These are phyloP conservation scores for Limnephilus lunatus DNA, from an alignment of 2,888 invertebrate genomes.

Conservation along the genomic window DNA sequence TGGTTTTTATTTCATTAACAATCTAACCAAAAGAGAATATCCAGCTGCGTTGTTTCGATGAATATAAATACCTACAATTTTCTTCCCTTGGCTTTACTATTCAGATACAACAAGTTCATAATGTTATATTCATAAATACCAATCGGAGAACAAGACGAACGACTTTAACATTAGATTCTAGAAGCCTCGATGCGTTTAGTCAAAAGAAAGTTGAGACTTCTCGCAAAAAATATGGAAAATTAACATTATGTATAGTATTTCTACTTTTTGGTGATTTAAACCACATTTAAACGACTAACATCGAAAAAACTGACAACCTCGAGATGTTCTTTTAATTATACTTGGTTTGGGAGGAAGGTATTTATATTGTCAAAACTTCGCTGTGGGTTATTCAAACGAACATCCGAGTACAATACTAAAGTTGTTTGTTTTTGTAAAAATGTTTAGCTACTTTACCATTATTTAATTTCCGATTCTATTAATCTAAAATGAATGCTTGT, in stretches of 20 bases:
- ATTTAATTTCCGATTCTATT: background rate
- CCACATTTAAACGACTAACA: background rate
- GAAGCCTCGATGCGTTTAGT: background rate
- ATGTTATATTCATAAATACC: too few relatives aligned
- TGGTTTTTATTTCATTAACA: background rate
- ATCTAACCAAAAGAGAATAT: background rate
- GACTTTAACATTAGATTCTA: background rate
- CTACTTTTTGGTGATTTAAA: too few relatives aligned
- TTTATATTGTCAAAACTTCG: background rate
- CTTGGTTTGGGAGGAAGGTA: background rate
- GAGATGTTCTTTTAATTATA: background rate
- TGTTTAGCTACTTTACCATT: background rate
- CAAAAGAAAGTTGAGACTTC: background rate
- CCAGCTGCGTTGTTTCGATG: background rate
- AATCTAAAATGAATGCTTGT: conserved; percentile 31
- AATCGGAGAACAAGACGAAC: too few relatives aligned
- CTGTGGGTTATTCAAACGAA: background rate
- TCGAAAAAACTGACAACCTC: background rate
- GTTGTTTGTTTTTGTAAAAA: background rate
- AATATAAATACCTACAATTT: background rate
- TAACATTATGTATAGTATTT: too few relatives aligned
- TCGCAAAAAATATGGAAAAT: background rate
- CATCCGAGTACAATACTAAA: background rate
- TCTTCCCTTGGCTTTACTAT: background rate
- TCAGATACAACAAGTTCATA: background rate